These are phyloP conservation scores for Oxyscelio sp. DNA, from an alignment of 2,888 invertebrate species.

Conservation along the genomic window DNA sequence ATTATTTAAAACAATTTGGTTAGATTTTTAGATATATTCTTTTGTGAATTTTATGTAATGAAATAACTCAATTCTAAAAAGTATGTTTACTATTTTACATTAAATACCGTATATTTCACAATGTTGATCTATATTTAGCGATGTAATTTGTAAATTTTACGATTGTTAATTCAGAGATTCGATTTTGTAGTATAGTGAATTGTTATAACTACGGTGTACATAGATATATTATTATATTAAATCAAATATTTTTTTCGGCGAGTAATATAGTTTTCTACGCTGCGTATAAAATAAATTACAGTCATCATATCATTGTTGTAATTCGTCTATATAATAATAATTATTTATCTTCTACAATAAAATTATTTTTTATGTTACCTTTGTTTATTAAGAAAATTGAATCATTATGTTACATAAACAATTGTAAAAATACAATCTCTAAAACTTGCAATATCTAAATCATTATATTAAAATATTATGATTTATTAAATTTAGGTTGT, in stretches of 20 bases:
- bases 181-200: background rate
- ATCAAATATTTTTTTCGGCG: slow-evolving; percentile 20
- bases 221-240: slow-evolving; percentile 33
- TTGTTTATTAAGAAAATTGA: background rate
- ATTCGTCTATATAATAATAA: background rate
- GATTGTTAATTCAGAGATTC: background rate
- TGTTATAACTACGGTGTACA: slow-evolving; percentile 13
- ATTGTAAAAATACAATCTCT: no score
- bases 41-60: background rate
- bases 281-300: slow-evolving; percentile 3
- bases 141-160: background rate
- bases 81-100: background rate
- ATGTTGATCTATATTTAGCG: background rate
- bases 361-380: background rate
- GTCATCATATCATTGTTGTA: background rate
- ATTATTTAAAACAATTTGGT: background rate
- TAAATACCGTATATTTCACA: background rate
- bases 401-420: no score
- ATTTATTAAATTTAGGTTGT: no score
- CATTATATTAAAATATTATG: no score
- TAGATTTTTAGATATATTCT: background rate
- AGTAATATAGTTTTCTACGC: slow-evolving; percentile 22
- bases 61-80: background rate
- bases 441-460: no score
- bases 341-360: background rate